Conservation (phyloP, 64 coral and sea anemone genomes). For the Trachythela sp. region DNA sequence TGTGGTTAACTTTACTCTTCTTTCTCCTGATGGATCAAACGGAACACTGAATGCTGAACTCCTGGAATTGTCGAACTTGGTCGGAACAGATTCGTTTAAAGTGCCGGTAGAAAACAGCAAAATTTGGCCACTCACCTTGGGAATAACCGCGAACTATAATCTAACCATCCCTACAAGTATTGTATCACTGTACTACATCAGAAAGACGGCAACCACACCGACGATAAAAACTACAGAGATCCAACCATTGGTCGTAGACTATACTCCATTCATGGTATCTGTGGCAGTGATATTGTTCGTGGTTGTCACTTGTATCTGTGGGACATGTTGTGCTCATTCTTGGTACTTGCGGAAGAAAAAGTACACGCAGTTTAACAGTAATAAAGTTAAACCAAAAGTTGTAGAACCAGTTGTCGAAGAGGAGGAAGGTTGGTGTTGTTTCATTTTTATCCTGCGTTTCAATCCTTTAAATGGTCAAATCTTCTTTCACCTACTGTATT, state of each 20-base stretch:
- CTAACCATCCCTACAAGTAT: neutral
- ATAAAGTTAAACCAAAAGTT: conserved; percentile 5
- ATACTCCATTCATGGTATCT: conserved; percentile 47
- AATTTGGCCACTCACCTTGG: neutral
- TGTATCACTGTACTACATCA: neutral
- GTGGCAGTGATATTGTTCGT: conserved; percentile 14
- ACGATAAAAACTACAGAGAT: neutral
- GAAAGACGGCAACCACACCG: neutral
- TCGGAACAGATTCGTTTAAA: neutral
- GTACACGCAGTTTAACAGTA: conserved; percentile 57
- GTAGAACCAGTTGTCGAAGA: neutral
- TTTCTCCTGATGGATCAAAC: neutral
- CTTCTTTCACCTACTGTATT: no score
- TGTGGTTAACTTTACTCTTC: neutral
- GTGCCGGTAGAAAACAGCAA: neutral
- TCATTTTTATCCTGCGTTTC: neutral
- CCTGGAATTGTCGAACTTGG: neutral
- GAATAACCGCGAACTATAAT: neutral
- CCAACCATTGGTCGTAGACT: conserved; percentile 27
- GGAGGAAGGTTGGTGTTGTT: neutral
- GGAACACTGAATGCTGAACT: neutral
- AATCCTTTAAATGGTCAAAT: neutral
- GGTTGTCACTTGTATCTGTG: conserved; percentile 50
- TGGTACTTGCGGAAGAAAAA: conserved; percentile 55
- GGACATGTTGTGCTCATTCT: conserved; percentile 52